Base-by-base conservation (phyloP, 2,113 vertebrate species). In the Sylvia atricapilla region DNA sequence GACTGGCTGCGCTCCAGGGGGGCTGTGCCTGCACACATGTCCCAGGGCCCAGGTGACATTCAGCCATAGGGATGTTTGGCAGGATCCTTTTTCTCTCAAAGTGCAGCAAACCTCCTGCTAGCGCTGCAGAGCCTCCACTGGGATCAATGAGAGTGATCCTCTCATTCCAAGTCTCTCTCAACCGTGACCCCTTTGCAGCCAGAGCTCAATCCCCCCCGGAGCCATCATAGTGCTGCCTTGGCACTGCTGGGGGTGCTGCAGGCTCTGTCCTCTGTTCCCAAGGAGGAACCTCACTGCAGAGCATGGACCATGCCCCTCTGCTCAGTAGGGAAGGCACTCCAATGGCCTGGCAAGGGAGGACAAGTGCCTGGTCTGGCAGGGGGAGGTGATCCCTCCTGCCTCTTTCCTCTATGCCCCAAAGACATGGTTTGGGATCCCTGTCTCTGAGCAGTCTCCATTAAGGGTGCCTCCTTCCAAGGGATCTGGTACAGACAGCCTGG, bases 81-180 rank as follows among this genome's bases (percentile, higher is more conserved):
- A 41, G 43, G 44, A 19, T 6, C 30, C 13, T 64, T 63, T 43
- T 25, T 24, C 41, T 82, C 50, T 23, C 49, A 28, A 28, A 37
- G 12, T 24, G 10, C 50, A 75, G 41, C 44, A 78, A 66, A 60
- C 2, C 31, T 58, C 35, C 44, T n/a, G 37, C 33, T 39, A 52
- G 44, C 1, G 0, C 44, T 35, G 7, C 0, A 0, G 52, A 47
- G 41, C 24, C 6, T 59, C 13, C 0, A 0, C 28, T 7, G 39
- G 56, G 55, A 64, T 46, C 59, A 67, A 37, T 37, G 37, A 37
- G 37, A 37, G 39, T 13, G 22, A 47, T 47, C 16, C 16, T 28
- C 47, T 50, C 35, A 5, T 28, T 64, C 44, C 2, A 2, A 7
- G 15, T 24, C 41, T 43, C 41, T 47, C 27, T 7, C 46, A 47